phyloP scores from a whole-genome alignment of 2,888 invertebrate species.

The Stenotaenia linearis region DNA sequence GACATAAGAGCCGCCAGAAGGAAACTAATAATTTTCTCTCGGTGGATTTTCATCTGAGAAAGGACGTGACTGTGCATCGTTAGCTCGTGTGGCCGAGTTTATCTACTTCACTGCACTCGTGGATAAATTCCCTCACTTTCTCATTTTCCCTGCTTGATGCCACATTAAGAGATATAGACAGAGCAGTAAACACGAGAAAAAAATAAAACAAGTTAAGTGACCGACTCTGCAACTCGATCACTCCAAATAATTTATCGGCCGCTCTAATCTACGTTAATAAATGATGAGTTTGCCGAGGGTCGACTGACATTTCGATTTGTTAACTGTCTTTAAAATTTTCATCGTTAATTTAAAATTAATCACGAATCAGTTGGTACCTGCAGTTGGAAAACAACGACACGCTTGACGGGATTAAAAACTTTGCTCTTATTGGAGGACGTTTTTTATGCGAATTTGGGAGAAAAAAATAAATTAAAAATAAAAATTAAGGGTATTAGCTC shows the following conservation, averaged over 20 bases:
- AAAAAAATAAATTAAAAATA: background rate
- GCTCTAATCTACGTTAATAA: background rate
- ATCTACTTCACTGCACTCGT: slow-evolving; percentile 24
- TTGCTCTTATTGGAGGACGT: background rate
- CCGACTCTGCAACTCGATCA: background rate
- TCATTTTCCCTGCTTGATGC: slow-evolving; percentile 2
- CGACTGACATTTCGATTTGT: background rate
- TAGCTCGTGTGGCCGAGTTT: background rate
- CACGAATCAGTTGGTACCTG: background rate
- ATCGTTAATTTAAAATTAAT: background rate
- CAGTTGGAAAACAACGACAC: background rate
- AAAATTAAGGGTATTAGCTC: background rate
- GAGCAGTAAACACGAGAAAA: background rate
- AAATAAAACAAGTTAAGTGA: background rate
- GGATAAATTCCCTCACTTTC: slow-evolving; percentile 15
- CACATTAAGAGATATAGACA: background rate
- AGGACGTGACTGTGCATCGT: slow-evolving; percentile 26
- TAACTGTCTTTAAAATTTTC: background rate
- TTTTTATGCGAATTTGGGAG: background rate
- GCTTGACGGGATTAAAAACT: background rate
- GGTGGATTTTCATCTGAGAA: slow-evolving; percentile 22
- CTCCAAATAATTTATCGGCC: background rate
- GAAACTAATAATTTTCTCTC: slow-evolving; percentile 21
- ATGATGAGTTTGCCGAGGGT: background rate
- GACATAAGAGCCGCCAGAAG: slow-evolving; percentile 14